Evolutionary conservation across 2,888 invertebrate species (phyloP), one percentile per base, ranked within the genome.

Genomic region (Spilarctia lutea): DNA sequence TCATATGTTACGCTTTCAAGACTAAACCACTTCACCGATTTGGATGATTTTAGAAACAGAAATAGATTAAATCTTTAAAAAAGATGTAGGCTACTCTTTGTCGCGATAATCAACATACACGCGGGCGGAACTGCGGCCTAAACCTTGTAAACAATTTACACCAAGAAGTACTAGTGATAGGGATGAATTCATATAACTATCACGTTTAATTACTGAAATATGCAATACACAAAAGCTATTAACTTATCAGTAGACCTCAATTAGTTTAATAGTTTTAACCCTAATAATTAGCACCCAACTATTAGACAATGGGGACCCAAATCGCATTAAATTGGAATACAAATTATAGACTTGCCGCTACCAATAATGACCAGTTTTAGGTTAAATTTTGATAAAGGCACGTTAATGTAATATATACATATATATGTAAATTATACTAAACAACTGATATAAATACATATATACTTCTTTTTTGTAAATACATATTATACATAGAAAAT

Each of bases 271-370:
- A 68, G 65, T 35, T 65, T 48, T 13, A 39, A 75, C 67, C 68
- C 56, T n/a, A 60, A 72, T 35, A 65, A 65, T 75, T 67, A 67
- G 63, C 68, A 45, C 24, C 33, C 24, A 30, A 72, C 74, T 56
- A 56, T 56, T 39, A 66, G 73, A 77, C 75, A 83, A 70, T 67
- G 45, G 33, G 8, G 48, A 52, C 69, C 65, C 75, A 75, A 82
- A 81, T 39, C 39, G 56, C n/a, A 70, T 60, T 60, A 33, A 60
- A 60, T 70, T 70, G 39, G 8, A 78, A 66, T 68, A 42, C 67
- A 65, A 68, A 73, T 39, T 70, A 60, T 70, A 35, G 60, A 60
- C 65, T 33, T 72, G 24, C 48, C n/a, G 65, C n/a, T 2, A 33
- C 52, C 35, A 48, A 65, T 52, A 45, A 42, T 45, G 2, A 39